Evolutionary conservation across 2,797 vertebrate species (phyloP).

Genomic region (Rhinophrynus dorsalis): DNA sequence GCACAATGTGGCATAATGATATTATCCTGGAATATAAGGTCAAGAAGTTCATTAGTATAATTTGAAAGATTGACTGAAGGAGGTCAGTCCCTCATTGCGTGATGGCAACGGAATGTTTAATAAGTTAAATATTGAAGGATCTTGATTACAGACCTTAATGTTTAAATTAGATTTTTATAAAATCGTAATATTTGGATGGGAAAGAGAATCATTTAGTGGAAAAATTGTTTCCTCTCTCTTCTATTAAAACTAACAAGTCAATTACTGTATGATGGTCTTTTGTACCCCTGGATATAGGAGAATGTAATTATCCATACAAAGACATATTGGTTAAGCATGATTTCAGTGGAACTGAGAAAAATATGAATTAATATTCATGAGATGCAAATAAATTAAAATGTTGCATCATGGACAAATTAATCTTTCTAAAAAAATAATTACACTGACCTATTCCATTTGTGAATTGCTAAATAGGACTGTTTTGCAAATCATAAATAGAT

Average conservation of each 20-base stretch:
- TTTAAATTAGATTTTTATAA: no score
- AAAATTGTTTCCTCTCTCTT: no score
- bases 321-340: no score
- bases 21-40: slow-evolving; percentile 4
- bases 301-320: no score
- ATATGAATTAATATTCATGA: neutral
- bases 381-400: neutral
- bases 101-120: neutral
- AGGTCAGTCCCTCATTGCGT: neutral
- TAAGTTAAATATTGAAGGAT: no score
- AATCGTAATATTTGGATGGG: no score
- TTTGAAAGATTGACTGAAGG: neutral
- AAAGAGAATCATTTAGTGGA: no score
- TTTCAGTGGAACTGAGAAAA: neutral
- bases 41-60: neutral
- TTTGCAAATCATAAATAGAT: neutral
- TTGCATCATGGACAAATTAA: neutral
- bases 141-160: no score
- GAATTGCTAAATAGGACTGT: neutral
- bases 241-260: no score
- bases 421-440: neutral
- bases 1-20: slow-evolving; percentile 22
- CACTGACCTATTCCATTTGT: neutral
- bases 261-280: no score
- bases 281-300: no score